A percentile compares a stretch with the other conserved stretches of the same genome.
These are phyloP conservation scores for Merluccius polli DNA, from an alignment of 2,797 vertebrate genomes.

Conservation along the genomic window DNA sequence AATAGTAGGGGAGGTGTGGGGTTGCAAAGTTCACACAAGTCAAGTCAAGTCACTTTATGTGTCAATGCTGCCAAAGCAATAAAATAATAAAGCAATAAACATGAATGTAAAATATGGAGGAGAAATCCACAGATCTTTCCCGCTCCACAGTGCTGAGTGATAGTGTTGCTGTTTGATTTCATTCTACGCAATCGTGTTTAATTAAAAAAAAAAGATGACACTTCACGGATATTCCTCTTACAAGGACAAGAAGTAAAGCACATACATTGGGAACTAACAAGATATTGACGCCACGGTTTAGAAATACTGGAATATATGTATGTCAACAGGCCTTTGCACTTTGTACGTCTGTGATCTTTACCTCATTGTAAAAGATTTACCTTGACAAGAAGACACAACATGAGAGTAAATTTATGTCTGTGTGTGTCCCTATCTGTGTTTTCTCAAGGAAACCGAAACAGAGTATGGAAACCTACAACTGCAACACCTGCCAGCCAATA, in stretches of 20 bases:
- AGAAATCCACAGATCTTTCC: not conserved
- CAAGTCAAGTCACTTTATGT: too few relatives aligned
- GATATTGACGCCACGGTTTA: not conserved
- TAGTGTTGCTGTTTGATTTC: not conserved
- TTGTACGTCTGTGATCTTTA: too few relatives aligned
- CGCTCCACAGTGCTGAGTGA: not conserved
- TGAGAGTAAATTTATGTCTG: slow-evolving; percentile 13
- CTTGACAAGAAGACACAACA: slow-evolving; percentile 37
- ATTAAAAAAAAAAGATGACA: too few relatives aligned
- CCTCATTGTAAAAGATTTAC: slow-evolving; percentile 39
- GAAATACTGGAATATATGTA: not conserved
- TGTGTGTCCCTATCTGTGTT: slow-evolving; percentile 28
- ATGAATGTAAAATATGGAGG: too few relatives aligned
- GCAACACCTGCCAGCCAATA: slow-evolving; percentile 71
- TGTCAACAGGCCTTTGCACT: slow-evolving; percentile 32
- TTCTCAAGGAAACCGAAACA: slow-evolving; percentile 69
- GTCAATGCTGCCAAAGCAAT: too few relatives aligned
- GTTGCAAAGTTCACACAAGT: too few relatives aligned
- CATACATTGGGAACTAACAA: not conserved
- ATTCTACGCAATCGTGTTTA: not conserved
- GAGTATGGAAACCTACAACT: slow-evolving; percentile 91
- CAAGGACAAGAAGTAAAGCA: too few relatives aligned
- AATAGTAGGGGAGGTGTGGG: too few relatives aligned
- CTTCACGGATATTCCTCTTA: too few relatives aligned
- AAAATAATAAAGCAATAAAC: too few relatives aligned